A percentile compares a stretch with the other conserved stretches of the same genome.
These are phyloP conservation scores for Ataeniobius toweri DNA, from an alignment of 2,797 vertebrate genomes.

Conservation along the genomic window DNA sequence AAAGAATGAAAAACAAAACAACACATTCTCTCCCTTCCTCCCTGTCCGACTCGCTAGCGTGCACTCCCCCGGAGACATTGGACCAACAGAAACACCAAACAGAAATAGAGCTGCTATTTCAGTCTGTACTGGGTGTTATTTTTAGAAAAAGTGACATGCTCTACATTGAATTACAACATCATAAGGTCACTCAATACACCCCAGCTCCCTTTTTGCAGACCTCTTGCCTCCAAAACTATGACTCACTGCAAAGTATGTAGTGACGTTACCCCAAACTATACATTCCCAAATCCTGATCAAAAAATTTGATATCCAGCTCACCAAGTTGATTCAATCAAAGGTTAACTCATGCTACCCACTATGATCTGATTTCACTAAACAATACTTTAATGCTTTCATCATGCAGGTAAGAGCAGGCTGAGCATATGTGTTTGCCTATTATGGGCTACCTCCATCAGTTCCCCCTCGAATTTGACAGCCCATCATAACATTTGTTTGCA, in stretches of 20 bases:
- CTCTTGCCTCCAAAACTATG: conserved; percentile 60
- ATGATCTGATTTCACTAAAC: conserved; percentile 50
- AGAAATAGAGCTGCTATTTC: conserved; percentile 85
- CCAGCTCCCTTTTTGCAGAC: conserved; percentile 25
- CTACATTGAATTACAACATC: conserved; percentile 75
- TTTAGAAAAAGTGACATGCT: conserved; percentile 79
- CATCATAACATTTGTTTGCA: conserved; percentile 64
- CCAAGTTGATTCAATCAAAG: conserved; percentile 64
- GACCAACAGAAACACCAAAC: conserved; percentile 79
- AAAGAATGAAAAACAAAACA: conserved; percentile 78
- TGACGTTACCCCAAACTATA: conserved; percentile 71
- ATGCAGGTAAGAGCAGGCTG: conserved; percentile 38
- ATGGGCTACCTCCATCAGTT: conserved; percentile 22
- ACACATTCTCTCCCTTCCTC: conserved; percentile 59
- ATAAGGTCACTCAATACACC: conserved; percentile 73
- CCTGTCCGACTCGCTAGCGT: conserved; percentile 36
- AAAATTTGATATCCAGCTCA: conserved; percentile 56
- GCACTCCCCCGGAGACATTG: conserved; percentile 54
- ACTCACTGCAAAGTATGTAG: conserved; percentile 75
- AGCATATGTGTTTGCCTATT: conserved; percentile 24
- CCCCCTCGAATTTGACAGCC: conserved; percentile 36
- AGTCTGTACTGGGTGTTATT: conserved; percentile 74
- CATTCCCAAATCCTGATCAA: conserved; percentile 50
- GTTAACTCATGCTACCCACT: conserved; percentile 30
- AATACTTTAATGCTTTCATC: conserved; percentile 43